Percentiles rank a stretch among this genome's conserved stretches.
Conservation (phyloP, 1,140 invertebrate species). For the Achroia grisella region DNA sequence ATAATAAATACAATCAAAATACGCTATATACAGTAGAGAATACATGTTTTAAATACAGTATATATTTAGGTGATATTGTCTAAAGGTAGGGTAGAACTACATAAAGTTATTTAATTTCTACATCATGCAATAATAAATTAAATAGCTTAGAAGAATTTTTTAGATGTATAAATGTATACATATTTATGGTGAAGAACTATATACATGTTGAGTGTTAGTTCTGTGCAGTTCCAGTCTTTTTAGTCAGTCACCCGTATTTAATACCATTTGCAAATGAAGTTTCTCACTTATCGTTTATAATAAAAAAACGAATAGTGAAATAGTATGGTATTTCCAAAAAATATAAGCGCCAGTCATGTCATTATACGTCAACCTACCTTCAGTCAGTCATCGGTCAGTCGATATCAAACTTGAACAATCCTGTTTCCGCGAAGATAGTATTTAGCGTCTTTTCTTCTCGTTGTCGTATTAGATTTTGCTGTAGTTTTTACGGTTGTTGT, state of each 20-base stretch:
- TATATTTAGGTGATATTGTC: no score
- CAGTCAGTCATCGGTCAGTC: constrained; percentile 53
- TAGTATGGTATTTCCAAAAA: neutral
- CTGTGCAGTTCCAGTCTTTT: neutral
- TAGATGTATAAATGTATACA: no score
- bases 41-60: no score
- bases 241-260: neutral
- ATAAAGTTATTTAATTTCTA: no score
- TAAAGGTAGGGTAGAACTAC: no score
- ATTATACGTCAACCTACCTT: constrained; percentile 43
- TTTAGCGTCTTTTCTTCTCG: constrained; percentile 57
- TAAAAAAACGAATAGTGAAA: neutral
- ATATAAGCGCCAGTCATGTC: constrained; percentile 24
- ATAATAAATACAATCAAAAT: no score
- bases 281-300: neutral
- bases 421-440: constrained; percentile 62
- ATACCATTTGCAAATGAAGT: neutral
- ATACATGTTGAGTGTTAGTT: neutral
- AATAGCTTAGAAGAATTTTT: no score
- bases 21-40: no score
- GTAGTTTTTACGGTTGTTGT: constrained; percentile 22
- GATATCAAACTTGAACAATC: constrained; percentile 62
- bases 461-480: constrained; percentile 27
- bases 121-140: no score
- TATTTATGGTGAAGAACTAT: neutral